Percentiles rank a stretch among this genome's conserved stretches.
These are phyloP conservation scores for Pelodiscus sinensis DNA, from an alignment of 2,113 vertebrate species.

Conservation along the genomic window DNA sequence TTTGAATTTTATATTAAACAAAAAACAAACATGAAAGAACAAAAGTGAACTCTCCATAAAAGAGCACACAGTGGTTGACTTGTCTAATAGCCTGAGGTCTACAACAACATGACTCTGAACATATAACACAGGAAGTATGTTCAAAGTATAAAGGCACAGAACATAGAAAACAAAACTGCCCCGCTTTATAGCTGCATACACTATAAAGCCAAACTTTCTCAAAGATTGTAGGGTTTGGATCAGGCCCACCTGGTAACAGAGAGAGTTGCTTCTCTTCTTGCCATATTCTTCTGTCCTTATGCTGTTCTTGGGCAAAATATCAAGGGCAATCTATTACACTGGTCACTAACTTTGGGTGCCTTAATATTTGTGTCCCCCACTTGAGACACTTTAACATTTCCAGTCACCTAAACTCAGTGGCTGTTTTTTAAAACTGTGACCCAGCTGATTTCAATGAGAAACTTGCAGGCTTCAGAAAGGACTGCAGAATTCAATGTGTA, in stretches of 20 bases:
- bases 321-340: not conserved
- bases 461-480: not conserved
- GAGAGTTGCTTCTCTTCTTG: not conserved
- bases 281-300: not conserved
- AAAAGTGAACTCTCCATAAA: not conserved
- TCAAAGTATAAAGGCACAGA: not conserved
- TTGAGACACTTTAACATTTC: not conserved
- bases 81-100: not conserved
- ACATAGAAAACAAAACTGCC: not conserved
- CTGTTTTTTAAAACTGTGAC: not conserved
- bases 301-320: not conserved
- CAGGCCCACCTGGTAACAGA: not conserved
- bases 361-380: not conserved
- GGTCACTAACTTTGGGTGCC: not conserved
- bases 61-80: too few relatives aligned
- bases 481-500: not conserved
- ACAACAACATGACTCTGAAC: not conserved
- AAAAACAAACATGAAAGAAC: not conserved
- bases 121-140: not conserved
- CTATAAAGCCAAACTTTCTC: not conserved
- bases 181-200: not conserved
- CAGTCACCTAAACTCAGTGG: not conserved
- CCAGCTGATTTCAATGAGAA: not conserved
- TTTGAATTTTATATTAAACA: not conserved
- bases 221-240: not conserved